Conservation (phyloP, 2,888 invertebrate genomes). For the Drosophila hamatofila region DNA sequence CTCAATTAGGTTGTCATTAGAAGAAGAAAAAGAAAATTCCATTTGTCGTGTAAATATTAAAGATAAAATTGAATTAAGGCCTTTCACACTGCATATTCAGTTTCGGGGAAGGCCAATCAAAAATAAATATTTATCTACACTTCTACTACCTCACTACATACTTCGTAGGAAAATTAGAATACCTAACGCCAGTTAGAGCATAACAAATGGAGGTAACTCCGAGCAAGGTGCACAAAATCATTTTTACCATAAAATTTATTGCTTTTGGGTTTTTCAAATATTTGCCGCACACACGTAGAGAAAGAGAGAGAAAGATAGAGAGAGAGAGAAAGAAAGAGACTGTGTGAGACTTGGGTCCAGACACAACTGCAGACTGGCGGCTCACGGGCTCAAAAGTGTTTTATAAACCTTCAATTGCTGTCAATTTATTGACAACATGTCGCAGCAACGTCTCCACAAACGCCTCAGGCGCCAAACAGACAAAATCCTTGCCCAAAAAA, state of each 20-base stretch:
- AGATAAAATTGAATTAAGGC: no score
- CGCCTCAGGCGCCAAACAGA: constrained; percentile 55
- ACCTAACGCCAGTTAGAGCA: constrained; percentile 12
- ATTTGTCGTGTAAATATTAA: no score
- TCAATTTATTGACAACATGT: constrained; percentile 82
- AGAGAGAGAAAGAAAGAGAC: neutral
- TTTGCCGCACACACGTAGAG: constrained; percentile 51
- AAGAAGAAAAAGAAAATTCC: no score
- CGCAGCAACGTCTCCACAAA: constrained; percentile 60
- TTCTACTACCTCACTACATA: neutral
- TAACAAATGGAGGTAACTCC: constrained; percentile 38
- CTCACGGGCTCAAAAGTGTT: constrained; percentile 67
- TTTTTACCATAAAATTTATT: constrained; percentile 76
- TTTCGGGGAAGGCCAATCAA: no score
- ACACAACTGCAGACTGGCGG: constrained; percentile 14
- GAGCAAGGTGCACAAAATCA: constrained; percentile 71
- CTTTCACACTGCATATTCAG: no score
- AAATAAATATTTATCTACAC: neutral
- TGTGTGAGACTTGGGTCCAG: constrained; percentile 7
- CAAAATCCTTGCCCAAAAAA: constrained; percentile 21
- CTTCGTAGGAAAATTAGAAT: neutral
- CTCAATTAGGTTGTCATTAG: no score
- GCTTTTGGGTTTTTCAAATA: constrained; percentile 63
- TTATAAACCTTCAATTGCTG: constrained; percentile 81
- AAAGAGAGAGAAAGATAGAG: constrained; percentile 16